Base-by-base conservation (phyloP, 1,140 invertebrate genomes). In the Coelopa frigida region DNA sequence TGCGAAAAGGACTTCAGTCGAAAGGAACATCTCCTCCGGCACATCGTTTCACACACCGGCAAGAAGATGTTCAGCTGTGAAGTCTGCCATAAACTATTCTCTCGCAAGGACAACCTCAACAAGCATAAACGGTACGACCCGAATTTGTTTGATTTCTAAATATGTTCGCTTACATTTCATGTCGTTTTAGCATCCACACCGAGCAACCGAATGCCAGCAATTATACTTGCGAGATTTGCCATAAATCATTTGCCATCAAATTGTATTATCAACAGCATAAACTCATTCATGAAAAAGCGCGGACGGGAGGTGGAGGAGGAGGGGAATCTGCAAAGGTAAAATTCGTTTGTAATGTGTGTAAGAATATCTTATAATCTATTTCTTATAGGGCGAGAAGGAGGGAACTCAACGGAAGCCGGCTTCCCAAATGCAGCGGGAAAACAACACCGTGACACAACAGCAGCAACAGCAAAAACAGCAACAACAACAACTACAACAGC, bases 51-150 rank as follows among this genome's bases (percentile, higher is more conserved):
- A 5, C 86, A 89, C 58, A 85, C 83, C 0, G 84, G 84, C 0
- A 74, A 83, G 48, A 84, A 85, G 51, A 78, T 82, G 62, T 85
- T 81, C 56, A 75, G 77, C 23, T 90, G 87, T 58, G 82, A 86
- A 31, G 72, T 85, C 5, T 89, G 87, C 62, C 77, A 78, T 4
- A 87, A 87, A 56, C 77, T 78, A 36, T 89, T 89, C 52, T 83
- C 82, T 0, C 75, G 84, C 2, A 85, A 86, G 55, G 83, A 85
- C 54, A 87, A 86, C 58, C 63, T 88, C 0, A 78, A 82, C 43
- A 85, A 86, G 51, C 86, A 89, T 61, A 73, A 76, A 43, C 77
- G 60, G 67, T 68, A 24, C 38, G 15, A 38, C 2, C 27, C n/a
- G 3, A 24, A 43, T 22, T 36, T 20, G 17, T 36, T 7, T 18